phyloP scores from a whole-genome alignment of 2,797 vertebrate genomes.

The Toxotes lorentzi region DNA sequence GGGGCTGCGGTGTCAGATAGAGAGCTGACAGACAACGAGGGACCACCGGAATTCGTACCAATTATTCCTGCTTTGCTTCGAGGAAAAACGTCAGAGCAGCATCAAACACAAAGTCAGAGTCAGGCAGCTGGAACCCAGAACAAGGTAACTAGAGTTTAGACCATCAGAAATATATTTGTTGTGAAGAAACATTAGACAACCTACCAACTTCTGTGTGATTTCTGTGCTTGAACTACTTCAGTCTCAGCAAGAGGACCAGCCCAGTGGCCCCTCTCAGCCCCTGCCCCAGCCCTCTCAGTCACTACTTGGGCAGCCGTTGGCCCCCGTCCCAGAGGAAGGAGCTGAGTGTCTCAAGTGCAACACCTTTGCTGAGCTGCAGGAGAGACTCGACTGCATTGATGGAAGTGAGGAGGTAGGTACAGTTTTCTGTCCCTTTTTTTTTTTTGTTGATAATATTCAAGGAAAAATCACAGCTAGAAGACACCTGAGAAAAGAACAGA shows the following conservation, averaged over 20 bases:
- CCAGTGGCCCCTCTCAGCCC: constrained; percentile 54
- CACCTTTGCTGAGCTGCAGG: constrained; percentile 98
- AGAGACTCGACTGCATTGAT: constrained; percentile 96
- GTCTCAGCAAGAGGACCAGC: constrained; percentile 68
- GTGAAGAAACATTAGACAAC: not conserved
- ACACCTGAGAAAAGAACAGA: not conserved
- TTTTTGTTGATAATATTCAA: constrained; percentile 12
- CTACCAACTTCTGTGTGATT: constrained; percentile 4
- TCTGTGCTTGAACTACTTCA: constrained; percentile 48
- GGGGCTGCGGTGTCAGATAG: constrained; percentile 95
- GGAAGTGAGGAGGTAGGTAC: constrained; percentile 92
- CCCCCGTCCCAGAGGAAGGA: constrained; percentile 84
- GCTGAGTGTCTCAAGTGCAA: constrained; percentile 95
- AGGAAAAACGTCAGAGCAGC: constrained; percentile 79
- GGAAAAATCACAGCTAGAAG: not conserved
- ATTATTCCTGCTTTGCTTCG: constrained; percentile 95
- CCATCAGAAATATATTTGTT: constrained; percentile 1
- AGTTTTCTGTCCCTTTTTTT: constrained; percentile 12
- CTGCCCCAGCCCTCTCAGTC: constrained; percentile 69
- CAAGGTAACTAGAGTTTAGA: constrained; percentile 55
- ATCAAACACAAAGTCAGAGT: constrained; percentile 59
- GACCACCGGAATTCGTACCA: constrained; percentile 96
- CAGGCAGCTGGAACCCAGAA: constrained; percentile 60
- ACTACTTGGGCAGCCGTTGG: constrained; percentile 79
- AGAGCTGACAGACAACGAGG: constrained; percentile 98